A percentile compares a stretch with the other conserved stretches of the same genome.
Evolutionary conservation across 2,888 invertebrate genomes (phyloP).

Genomic region (Sarcophaga rosellei): DNA sequence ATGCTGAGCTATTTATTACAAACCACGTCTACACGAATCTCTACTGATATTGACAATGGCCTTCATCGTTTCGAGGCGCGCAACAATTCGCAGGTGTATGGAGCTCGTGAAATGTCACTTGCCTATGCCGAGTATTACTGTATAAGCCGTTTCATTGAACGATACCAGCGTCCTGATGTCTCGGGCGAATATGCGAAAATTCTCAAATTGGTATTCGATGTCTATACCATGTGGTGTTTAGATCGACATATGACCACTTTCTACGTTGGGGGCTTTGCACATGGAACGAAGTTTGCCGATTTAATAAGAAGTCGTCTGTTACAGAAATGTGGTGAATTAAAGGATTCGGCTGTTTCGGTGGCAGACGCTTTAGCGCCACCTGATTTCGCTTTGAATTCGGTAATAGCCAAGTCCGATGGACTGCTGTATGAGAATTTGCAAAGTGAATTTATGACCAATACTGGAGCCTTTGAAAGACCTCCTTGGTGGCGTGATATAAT

Average conservation of each 20-base stretch:
- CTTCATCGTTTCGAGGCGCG: conserved; percentile 88
- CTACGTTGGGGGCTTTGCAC: conserved; percentile 84
- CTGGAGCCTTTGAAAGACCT: conserved; percentile 87
- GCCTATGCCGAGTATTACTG: conserved; percentile 89
- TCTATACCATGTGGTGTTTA: conserved; percentile 84
- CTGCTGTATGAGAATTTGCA: conserved; percentile 86
- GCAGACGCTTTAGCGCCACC: conserved; percentile 94
- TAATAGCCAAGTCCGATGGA: conserved; percentile 92
- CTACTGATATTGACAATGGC: conserved; percentile 83
- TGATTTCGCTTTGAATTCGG: conserved; percentile 94
- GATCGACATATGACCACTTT: conserved; percentile 88
- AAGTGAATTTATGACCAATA: conserved; percentile 86
- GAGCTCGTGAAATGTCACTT: conserved; percentile 87
- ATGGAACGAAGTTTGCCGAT: conserved; percentile 83
- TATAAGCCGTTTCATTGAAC: conserved; percentile 78
- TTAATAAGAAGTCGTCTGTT: conserved; percentile 87
- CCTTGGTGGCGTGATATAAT: conserved; percentile 87
- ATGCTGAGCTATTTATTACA: conserved; percentile 90
- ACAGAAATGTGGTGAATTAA: conserved; percentile 86
- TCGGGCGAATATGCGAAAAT: conserved; percentile 76
- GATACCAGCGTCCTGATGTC: conserved; percentile 78
- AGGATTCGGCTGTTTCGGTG: conserved; percentile 88
- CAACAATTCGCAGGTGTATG: conserved; percentile 91
- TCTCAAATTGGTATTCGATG: conserved; percentile 82
- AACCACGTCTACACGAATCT: conserved; percentile 85